These are phyloP conservation scores for Lagodon rhomboides DNA, from an alignment of 2,797 vertebrate genomes.

Conservation along the genomic window DNA sequence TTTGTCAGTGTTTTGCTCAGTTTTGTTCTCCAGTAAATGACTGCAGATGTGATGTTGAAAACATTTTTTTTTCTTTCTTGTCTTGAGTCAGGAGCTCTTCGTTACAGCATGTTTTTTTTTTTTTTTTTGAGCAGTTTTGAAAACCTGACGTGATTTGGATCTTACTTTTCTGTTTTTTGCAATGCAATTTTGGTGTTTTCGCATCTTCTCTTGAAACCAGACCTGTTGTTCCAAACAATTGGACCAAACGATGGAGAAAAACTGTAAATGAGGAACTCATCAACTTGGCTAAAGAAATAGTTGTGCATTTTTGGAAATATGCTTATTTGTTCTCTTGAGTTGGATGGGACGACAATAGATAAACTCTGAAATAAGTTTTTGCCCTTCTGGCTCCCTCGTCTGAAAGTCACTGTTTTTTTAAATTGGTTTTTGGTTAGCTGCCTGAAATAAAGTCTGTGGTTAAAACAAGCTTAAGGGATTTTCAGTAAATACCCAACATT, in stretches of 20 bases:
- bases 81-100: background rate
- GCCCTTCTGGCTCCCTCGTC: too few relatives aligned
- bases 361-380: too few relatives aligned
- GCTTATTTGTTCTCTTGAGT: background rate
- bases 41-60: background rate
- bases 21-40: background rate
- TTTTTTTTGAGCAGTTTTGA: background rate
- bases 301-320: background rate
- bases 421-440: too few relatives aligned
- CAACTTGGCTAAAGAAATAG: background rate
- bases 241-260: background rate
- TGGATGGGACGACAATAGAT: background rate
- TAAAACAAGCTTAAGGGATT: too few relatives aligned
- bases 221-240: background rate
- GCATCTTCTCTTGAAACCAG: background rate
- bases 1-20: background rate
- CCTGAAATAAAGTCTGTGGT: too few relatives aligned
- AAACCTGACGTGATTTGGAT: background rate
- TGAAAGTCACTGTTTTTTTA: too few relatives aligned
- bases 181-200: background rate
- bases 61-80: slow-evolving; percentile 1
- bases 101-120: background rate
- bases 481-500: too few relatives aligned
- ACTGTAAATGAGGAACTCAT: background rate
- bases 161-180: background rate